Conservation (phyloP, 2,797 vertebrate genomes). For the Phyllotis vaccarum region DNA sequence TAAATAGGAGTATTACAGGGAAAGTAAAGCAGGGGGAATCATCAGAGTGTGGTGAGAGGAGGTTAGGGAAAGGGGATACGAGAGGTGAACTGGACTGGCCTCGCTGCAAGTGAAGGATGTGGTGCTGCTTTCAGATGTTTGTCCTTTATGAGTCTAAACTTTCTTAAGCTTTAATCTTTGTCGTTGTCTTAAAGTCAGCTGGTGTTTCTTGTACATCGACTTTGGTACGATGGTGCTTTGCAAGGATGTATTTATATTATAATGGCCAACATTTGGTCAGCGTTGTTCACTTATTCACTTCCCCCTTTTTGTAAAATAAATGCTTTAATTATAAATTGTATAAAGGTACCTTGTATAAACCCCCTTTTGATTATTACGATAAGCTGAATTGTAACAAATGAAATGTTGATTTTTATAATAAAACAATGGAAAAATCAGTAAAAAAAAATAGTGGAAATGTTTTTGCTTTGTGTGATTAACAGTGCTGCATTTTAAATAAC, state of each 20-base stretch:
- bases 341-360: constrained; percentile 93
- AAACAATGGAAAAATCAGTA: constrained; percentile 90
- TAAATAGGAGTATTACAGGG: constrained; percentile 10
- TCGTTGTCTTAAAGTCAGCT: constrained; percentile 88
- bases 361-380: constrained; percentile 93
- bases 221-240: constrained; percentile 93
- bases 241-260: constrained; percentile 93
- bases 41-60: not conserved
- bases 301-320: constrained; percentile 92
- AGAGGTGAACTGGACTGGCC: constrained; percentile 84
- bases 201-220: constrained; percentile 88
- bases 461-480: constrained; percentile 49
- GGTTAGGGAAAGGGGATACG: constrained; percentile 80
- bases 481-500: not conserved
- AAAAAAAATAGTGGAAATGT: constrained; percentile 13
- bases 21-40: constrained; percentile 32
- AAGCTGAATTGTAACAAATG: constrained; percentile 95
- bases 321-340: constrained; percentile 94
- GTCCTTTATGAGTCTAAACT: constrained; percentile 81
- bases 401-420: constrained; percentile 98
- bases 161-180: constrained; percentile 93
- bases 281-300: constrained; percentile 89
- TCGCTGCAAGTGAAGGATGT: constrained; percentile 90
- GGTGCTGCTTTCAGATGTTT: constrained; percentile 89
- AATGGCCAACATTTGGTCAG: constrained; percentile 95